Evolutionary conservation across 2,797 vertebrate genomes (phyloP).

Genomic region (Huso huso): DNA sequence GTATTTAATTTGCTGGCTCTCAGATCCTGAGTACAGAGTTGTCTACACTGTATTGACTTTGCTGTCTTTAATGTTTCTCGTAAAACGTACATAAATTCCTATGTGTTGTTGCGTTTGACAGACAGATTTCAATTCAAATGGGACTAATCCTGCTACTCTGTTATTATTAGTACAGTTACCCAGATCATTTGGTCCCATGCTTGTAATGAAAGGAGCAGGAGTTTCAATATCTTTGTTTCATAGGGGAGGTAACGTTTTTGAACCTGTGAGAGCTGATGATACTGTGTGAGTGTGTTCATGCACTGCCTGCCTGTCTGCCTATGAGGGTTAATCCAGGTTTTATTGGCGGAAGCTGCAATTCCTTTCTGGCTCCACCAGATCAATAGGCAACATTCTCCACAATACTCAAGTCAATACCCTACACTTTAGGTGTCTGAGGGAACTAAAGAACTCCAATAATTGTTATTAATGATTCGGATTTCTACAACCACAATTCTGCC

Average conservation of each 20-base stretch:
- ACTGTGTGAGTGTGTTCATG: slow-evolving; percentile 25
- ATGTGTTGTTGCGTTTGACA: neutral
- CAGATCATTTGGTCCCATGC: neutral
- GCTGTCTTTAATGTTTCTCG: no score
- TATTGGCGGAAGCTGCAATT: slow-evolving; percentile 41
- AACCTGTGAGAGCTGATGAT: slow-evolving; percentile 14
- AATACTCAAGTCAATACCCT: slow-evolving; percentile 55
- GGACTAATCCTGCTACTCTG: neutral
- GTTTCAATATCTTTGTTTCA: neutral
- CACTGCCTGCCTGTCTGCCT: slow-evolving; percentile 18
- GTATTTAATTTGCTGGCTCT: no score
- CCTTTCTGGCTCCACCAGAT: slow-evolving; percentile 44
- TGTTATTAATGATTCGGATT: slow-evolving; percentile 52
- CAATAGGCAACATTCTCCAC: slow-evolving; percentile 57
- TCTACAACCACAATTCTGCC: slow-evolving; percentile 35
- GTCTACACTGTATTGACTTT: no score
- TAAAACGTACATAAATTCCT: no score
- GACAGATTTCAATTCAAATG: neutral
- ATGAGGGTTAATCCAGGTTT: slow-evolving; percentile 41
- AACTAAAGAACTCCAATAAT: slow-evolving; percentile 59
- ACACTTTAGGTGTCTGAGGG: slow-evolving; percentile 55
- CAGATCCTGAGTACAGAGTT: no score
- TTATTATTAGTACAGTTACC: slow-evolving; percentile 3
- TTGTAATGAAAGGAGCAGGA: neutral
- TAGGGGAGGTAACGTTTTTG: slow-evolving; percentile 13